These are phyloP conservation scores for Chelonoidis abingdonii DNA, from an alignment of 2,113 vertebrate genomes.

Conservation along the genomic window DNA sequence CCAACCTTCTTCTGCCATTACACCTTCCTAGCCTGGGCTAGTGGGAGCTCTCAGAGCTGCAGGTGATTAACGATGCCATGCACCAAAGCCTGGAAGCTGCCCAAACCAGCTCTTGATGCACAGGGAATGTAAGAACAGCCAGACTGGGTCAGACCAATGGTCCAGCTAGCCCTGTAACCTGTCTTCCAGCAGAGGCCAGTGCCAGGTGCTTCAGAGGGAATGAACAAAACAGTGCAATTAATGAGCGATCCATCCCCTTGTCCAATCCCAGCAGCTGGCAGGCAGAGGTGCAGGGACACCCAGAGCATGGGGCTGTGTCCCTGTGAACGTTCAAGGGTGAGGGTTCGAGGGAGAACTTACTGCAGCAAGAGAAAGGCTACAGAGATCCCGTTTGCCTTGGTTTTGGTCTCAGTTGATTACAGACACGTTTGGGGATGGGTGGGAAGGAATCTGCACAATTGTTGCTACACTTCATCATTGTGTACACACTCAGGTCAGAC, in stretches of 20 bases:
- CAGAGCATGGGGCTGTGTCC: neutral
- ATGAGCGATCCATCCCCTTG: neutral
- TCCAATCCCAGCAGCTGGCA: neutral
- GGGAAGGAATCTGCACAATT: neutral
- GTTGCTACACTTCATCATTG: neutral
- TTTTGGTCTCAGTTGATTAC: neutral
- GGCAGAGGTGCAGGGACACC: too few species aligned
- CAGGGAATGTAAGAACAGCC: rapidly evolving
- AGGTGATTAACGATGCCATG: rapidly evolving
- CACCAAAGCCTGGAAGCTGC: neutral
- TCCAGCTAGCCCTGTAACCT: neutral
- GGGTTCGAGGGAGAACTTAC: neutral
- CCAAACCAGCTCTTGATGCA: rapidly evolving
- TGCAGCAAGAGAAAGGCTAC: neutral
- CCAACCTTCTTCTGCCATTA: rapidly evolving
- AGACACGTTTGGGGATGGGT: neutral
- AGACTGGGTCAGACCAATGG: neutral
- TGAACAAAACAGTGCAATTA: too few species aligned
- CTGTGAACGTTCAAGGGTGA: neutral
- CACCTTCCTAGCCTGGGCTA: rapidly evolving
- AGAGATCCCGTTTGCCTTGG: neutral
- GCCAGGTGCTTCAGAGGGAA: too few species aligned
- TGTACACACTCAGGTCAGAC: neutral
- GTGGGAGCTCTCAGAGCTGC: neutral
- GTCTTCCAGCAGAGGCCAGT: neutral